Conservation (phyloP, 2,113 vertebrate genomes). For the Dipodomys spectabilis region DNA sequence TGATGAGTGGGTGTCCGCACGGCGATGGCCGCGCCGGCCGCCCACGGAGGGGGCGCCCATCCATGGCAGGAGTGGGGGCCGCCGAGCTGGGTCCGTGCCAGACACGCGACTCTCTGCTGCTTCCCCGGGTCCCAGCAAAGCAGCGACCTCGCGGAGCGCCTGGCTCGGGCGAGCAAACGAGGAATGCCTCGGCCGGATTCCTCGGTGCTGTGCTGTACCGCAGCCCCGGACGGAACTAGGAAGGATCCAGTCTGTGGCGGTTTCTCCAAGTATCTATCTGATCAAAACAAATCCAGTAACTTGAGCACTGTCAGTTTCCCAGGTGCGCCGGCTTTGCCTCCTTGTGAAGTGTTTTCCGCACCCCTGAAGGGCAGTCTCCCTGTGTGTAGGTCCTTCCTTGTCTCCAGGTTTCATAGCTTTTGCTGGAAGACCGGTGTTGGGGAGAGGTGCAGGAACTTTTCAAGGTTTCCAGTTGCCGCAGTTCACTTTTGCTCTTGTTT, state of each 20-base stretch:
- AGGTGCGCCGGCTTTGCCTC: fast-evolving
- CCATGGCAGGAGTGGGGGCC: neutral
- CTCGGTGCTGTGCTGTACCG: neutral
- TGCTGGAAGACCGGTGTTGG: neutral
- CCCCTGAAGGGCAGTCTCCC: neutral
- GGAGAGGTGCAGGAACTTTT: neutral
- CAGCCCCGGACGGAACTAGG: neutral
- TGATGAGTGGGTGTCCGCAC: neutral
- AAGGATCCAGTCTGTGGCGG: neutral
- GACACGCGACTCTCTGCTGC: neutral
- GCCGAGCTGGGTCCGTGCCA: neutral
- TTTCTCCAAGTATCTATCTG: neutral
- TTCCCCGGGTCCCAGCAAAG: neutral
- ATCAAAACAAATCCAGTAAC: neutral
- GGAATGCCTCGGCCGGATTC: neutral
- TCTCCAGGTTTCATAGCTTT: neutral
- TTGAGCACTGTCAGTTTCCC: neutral
- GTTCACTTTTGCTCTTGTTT: neutral
- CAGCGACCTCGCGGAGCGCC: neutral
- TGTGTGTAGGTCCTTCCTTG: neutral
- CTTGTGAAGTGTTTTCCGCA: neutral
- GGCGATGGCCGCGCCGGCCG: neutral
- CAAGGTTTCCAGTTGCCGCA: neutral
- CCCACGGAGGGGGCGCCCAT: neutral
- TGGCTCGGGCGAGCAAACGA: neutral